Conservation (phyloP, 2,113 vertebrate species). For the Nesogale talazaci region DNA sequence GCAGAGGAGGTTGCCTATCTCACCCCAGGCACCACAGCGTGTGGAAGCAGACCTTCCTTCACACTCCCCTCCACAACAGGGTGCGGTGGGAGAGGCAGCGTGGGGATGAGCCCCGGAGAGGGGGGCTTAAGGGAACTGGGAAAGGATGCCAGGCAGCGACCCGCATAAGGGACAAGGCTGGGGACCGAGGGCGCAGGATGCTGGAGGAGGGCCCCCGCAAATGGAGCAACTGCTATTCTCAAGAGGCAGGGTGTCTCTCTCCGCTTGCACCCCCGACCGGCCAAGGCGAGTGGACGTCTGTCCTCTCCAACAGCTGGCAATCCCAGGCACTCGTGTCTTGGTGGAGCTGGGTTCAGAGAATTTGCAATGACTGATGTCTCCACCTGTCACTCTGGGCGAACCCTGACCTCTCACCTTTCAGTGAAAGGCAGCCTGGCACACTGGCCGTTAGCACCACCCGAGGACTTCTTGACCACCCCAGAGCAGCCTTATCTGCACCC, state of each 20-base stretch:
- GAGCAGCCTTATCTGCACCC: background rate
- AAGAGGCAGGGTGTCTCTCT: background rate
- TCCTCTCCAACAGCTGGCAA: background rate
- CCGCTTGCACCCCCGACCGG: background rate
- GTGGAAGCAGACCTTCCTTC: background rate
- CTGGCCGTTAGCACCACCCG: background rate
- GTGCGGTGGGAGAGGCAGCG: background rate
- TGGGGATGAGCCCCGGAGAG: background rate
- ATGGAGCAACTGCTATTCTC: background rate
- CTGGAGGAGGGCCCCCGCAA: background rate
- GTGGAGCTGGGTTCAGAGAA: background rate
- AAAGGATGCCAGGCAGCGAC: background rate
- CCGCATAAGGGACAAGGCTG: accelerated
- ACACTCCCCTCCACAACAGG: background rate
- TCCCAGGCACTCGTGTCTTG: background rate
- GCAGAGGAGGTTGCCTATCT: background rate
- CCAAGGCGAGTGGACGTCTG: background rate
- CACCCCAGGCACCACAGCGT: background rate
- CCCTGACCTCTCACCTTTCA: background rate
- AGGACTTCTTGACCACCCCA: background rate
- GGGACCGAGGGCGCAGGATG: background rate
- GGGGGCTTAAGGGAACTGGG: background rate
- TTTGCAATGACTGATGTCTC: background rate
- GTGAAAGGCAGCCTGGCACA: background rate
- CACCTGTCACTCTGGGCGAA: background rate